Base-by-base conservation (phyloP, 2,888 invertebrate genomes). In the Drosophila austrosaltans region DNA sequence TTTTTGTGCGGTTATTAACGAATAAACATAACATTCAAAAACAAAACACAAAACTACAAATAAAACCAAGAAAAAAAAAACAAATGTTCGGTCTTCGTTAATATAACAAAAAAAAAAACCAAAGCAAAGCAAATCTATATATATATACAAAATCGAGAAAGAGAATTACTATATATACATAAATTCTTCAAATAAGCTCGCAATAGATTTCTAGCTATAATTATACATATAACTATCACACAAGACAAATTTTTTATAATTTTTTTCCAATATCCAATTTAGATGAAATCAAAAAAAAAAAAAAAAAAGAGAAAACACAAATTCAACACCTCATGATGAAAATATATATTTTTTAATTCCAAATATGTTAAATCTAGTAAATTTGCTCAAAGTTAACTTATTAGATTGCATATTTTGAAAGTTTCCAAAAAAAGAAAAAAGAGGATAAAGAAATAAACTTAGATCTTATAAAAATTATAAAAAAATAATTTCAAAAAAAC, bases 71-170 rank as follows among this genome's bases (percentile, higher is more conserved):
- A 28, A 7, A 12, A 58, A 66, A 71, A 69, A 64, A 56, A 68
- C 16, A 74, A 69, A 76, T 73, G 53, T 87, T 84, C 77, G 78
- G 76, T 84, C 80, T 81, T 79, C 77, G 72, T 66, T 73, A 72
- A 77, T 36, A 8, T 36, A 36, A 36, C 8, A 36, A 36, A 10
- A 8, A 36, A 36, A 36, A 7, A 10, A 36, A 1, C 30, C 28
- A 32, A 32, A 32, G 6, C 32, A 60, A 69, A 63, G 69, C 25
- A 48, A 48, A 48, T 25, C 22, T 22, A 48, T 48, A 48, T 48
- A 48, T 20, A 48, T 48, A 40, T n/a, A 36, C 8, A 36, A 8
- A 36, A 8, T 8, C 10, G 36, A 36, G n/a, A 40, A 12, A 40
- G 22, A 48, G 44, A 48, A 22, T 48, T 48, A 48, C 44, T 48